Evolutionary conservation across 2,888 invertebrate genomes (phyloP).

Genomic region (Eupeodes luniger): DNA sequence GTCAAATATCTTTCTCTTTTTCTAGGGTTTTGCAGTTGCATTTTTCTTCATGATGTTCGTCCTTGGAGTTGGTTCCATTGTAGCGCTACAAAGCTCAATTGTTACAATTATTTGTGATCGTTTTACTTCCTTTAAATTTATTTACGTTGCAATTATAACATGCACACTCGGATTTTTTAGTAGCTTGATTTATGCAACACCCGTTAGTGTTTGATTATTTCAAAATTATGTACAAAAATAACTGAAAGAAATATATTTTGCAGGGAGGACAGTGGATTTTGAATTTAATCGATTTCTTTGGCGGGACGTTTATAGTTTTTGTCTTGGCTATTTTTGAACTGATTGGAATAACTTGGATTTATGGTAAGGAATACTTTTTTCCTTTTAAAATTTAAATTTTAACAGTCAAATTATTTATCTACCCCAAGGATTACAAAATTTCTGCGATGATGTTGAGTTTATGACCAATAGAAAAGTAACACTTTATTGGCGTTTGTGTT

Average conservation of each 20-base stretch:
- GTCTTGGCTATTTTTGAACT: slow-evolving; percentile 86
- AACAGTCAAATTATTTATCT: background rate
- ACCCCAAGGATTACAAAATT: slow-evolving; percentile 86
- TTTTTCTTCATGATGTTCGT: slow-evolving; percentile 94
- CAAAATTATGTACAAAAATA: too few relatives aligned
- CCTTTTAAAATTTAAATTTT: background rate
- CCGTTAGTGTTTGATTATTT: slow-evolving; percentile 85
- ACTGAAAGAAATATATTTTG: background rate
- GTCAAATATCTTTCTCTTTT: background rate
- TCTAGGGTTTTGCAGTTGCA: slow-evolving; percentile 89
- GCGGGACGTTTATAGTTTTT: slow-evolving; percentile 87
- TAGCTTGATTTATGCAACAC: slow-evolving; percentile 91
- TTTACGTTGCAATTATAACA: slow-evolving; percentile 86
- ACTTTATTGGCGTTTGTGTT: slow-evolving; percentile 91
- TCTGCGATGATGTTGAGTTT: slow-evolving; percentile 90
- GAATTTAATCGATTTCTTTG: slow-evolving; percentile 86
- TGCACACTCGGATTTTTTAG: slow-evolving; percentile 86
- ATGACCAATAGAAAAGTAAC: slow-evolving; percentile 89
- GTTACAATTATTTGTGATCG: slow-evolving; percentile 89
- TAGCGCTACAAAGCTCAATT: slow-evolving; percentile 88
- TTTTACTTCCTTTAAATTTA: slow-evolving; percentile 86
- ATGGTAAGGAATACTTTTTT: slow-evolving; percentile 83
- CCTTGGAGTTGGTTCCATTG: slow-evolving; percentile 90
- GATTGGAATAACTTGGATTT: slow-evolving; percentile 86
- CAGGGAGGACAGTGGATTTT: slow-evolving; percentile 87